These are phyloP conservation scores for Clarias magur DNA, from an alignment of 2,113 vertebrate genomes.

Conservation along the genomic window DNA sequence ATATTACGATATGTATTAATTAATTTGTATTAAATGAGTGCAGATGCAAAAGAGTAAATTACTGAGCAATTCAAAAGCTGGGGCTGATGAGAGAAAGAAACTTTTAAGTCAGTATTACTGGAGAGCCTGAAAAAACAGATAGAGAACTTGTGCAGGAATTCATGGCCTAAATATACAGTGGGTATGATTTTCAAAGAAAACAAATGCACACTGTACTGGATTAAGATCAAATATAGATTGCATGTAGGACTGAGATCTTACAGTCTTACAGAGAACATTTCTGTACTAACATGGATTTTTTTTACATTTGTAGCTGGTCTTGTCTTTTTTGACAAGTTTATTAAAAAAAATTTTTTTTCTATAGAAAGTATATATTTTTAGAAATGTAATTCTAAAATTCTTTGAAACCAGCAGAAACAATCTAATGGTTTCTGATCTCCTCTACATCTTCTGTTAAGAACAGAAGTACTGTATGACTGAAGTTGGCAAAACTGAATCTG, in stretches of 20 bases:
- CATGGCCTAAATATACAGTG: background rate
- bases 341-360: background rate
- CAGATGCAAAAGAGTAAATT: background rate
- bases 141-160: background rate
- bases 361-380: background rate
- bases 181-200: background rate
- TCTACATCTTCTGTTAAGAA: no score
- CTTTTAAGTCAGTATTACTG: background rate
- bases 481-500: no score
- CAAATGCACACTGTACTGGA: background rate
- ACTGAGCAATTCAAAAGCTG: background rate
- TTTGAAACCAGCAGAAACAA: background rate
- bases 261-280: background rate
- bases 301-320: background rate
- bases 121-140: background rate
- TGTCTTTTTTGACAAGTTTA: background rate
- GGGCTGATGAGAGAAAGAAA: background rate
- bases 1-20: background rate
- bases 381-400: background rate
- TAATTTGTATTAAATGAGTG: no score
- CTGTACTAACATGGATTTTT: background rate
- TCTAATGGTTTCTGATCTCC: background rate
- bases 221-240: background rate
- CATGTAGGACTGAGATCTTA: background rate
- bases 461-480: no score